These are phyloP conservation scores for Mastigias papua DNA, from an alignment of 30 jellyfish, hydroid and myxozoan genomes.

Conservation along the genomic window DNA sequence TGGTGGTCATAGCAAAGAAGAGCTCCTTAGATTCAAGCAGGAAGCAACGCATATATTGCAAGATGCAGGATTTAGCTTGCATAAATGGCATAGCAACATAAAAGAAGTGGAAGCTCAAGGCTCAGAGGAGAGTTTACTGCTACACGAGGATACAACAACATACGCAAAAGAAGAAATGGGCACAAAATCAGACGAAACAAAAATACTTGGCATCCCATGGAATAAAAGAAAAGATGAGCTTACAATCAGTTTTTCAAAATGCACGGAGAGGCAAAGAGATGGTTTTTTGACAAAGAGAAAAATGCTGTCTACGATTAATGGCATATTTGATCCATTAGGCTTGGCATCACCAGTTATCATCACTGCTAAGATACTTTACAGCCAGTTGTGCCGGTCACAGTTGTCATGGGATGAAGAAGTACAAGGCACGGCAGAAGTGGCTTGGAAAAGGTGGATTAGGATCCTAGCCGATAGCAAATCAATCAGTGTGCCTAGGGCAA, in stretches of 20 bases:
- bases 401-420: constrained; percentile 75
- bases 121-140: not conserved
- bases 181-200: constrained; percentile 62
- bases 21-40: constrained; percentile 55
- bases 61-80: constrained; percentile 65
- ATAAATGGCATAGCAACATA: constrained; percentile 78
- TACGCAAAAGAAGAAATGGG: constrained; percentile 66
- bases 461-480: constrained; percentile 25
- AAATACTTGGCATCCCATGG: constrained; percentile 85
- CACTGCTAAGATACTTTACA: constrained; percentile 69
- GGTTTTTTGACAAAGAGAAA: constrained; percentile 71
- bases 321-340: constrained; percentile 62
- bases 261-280: constrained; percentile 20
- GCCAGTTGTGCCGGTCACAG: constrained; percentile 66
- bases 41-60: constrained; percentile 63
- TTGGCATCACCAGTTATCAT: constrained; percentile 78
- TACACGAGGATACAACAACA: constrained; percentile 49
- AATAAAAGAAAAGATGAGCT: constrained; percentile 71
- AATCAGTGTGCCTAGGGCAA: constrained; percentile 36
- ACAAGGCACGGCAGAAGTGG: constrained; percentile 27
- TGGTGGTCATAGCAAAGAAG: constrained; percentile 20
- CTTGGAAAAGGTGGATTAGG: constrained; percentile 61
- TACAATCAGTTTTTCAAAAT: constrained; percentile 45
- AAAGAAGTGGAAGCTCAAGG: constrained; percentile 29
- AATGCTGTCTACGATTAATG: constrained; percentile 63